Base-by-base conservation (phyloP, 2,888 invertebrate species). In the Campoletis raptor region DNA sequence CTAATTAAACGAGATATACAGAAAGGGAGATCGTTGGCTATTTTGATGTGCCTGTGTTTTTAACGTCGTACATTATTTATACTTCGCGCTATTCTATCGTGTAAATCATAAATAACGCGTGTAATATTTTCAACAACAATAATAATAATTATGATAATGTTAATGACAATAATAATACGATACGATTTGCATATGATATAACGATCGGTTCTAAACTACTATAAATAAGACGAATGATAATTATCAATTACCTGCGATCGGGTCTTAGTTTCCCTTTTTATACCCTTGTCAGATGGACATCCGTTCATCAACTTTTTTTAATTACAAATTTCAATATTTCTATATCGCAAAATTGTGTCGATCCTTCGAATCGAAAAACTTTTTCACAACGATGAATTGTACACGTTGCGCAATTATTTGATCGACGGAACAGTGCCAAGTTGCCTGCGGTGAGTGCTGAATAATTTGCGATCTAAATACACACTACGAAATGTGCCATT, bases 11-110 rank as follows among this genome's bases (percentile, higher is more conserved):
- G 54, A 74, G 52, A 69, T 86, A 74, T 84, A 70, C 78, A 81
- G 73, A 82, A 83, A 85, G 74, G 76, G 66, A 83, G 81, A 85
- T 87, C 73, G 72, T 67, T 70, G 52, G 73, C 81, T 73, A 57
- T 82, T 83, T 73, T 36, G 48, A 45, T 70, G 74, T 79, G 79
- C 74, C 74, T 48, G 78, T 81, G 36, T 64, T 64, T 52, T n/a
- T 40, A 61, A 73, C 83, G 81, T 73, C 74, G 73, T 61, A 73
- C 61, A 81, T n/a, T 72, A 83, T 76, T 52, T 57, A 48, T 84
- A 80, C 73, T 69, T 64, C 76, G 57, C 42, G 24, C 36, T 81
- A 81, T 57, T 42, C 74, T 78, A 69, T 61, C 73, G 61, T 66
- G 42, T 86, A 84, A 84, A 81, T 74, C 61, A 61, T 30, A 15